Evolutionary conservation across 2,888 invertebrate genomes (phyloP), one percentile per base, ranked within the genome.

Genomic region (Synergus japonicus): DNA sequence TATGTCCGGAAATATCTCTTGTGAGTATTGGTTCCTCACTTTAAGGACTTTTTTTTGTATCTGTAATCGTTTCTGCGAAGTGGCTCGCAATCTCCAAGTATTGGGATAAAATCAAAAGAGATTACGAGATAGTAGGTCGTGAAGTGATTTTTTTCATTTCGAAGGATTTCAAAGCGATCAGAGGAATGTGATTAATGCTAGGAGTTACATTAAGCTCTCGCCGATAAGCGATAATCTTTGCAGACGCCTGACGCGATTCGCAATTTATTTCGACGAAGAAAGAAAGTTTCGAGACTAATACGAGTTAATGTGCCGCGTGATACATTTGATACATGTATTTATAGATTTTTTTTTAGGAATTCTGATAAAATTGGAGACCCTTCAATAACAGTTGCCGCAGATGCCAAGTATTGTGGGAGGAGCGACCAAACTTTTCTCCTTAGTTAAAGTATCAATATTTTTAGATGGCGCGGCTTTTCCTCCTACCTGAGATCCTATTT

Each of bases 391-490:
- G 86, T 86, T 87, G 88, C 84, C 84, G 85, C 85, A 86, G 78
- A 76, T 76, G 77, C 78, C 76, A 87, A 89, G 73, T 37, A 54
- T 37, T 88, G 86, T 85, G 85, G 84, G 76, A 78, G 60, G 79
- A 82, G 80, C 82, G 82, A 84, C 78, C 64, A 79, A 90, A 90
- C 89, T 90, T 89, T 89, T 85, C 89, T 90, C 87, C 89, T 89
- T 90, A 90, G 89, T 90, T 89, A 89, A 89, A 89, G 89, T 89
- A 89, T 89, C 89, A 90, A 90, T 90, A 90, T 89, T 90, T 90
- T 89, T 87, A 86, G 88, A 89, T 87, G 87, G 86, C 85, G 83
- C 85, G 84, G 82, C 84, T 85, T 86, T 85, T 83, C 85, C 84
- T 84, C 85, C 83, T 87, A 87, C 85, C 87, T 86, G 86, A 81